Base-by-base conservation (phyloP, 2,113 vertebrate species). In the Machaerirhynchus nigripectus region DNA sequence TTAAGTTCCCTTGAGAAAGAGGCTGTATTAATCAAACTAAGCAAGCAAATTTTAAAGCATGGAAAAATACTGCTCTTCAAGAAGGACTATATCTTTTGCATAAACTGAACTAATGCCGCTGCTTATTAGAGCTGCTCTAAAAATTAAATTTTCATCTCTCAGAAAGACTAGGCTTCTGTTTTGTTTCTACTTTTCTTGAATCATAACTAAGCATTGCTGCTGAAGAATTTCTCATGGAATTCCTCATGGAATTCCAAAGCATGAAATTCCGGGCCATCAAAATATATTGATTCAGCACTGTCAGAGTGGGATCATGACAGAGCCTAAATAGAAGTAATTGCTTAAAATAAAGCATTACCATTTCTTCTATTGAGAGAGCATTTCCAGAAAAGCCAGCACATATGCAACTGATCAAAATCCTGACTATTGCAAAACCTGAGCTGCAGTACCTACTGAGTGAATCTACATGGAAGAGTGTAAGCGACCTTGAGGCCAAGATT, bases 251-350 rank as follows among this genome's bases (percentile, higher is more conserved):
- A 87, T 63, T 59, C 12, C 35, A 53, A 75, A 84, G 20, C 1
- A 5, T 35, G 79, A 63, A 50, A 78, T 64, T 75, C 2, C 1
- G 10, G 75, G 12, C 10, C 50, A 81, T 61, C 13, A 87, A 84
- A 75, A 78, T 60, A 75, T 61, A 84, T 27, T 37, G 26, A 82
- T 40, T 59, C 44, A 71, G 20, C 16, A n/a, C 23, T 63, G n/a
- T 26, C 0, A 0, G 39, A 94, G 50, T 2, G 1, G 4, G 16
- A 53, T 61, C 24, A 33, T 55, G 87, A 67, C 3, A 84, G 6
- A 91, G 3, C 4, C 7, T 56, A 81, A 93, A 77, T 10, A 61
- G 37, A 75, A 79, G 4, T n/a, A 50, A 35, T 52, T 71, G 49
- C 21, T 71, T 68, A 57, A 89, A 68, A 73, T 42, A 88, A 84